Base-by-base conservation (phyloP, 2,888 invertebrate species). In the Caenorhabditis sp. region DNA sequence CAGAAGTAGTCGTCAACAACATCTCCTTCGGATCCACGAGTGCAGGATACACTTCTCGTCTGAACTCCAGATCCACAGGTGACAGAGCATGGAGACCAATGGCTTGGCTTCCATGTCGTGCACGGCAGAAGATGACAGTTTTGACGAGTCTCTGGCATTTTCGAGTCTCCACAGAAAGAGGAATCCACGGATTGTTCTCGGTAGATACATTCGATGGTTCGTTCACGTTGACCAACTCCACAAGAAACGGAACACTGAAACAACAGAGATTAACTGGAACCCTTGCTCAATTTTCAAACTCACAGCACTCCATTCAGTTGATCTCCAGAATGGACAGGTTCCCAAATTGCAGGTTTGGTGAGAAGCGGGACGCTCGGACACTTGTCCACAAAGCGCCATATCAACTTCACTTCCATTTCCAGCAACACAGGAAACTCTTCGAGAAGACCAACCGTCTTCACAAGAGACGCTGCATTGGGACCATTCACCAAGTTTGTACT, bases 31-130 rank as follows among this genome's bases (percentile, higher is more conserved):
- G 85, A 56, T 35, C 88, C 88, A 35, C 82, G 70, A n/a, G 84
- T 79, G 90, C 95, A 95, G 10, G 93, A 93, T 12, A 95, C 94
- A 26, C 93, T 93, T 77, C 95, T 93, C 26, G 93, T 94, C 82
- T 94, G 93, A 82, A 94, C 93, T 2, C 95, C 95, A 56, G 93
- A 93, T 1, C 95, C 95, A 92, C 95, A 95, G 10, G 94, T 93
- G 4, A 94, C 94, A 4, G 91, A 92, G 73, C 92, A 92, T 8
- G 84, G 73, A 0, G 87, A 81, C 91, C 91, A 91, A n/a, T 85
- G 84, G 5, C 83, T 79, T 14, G 80, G 54, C 19, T 87, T 75
- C 91, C 91, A 91, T 6, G 49, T 51, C 16, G 92, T 85, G 68
- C 92, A 92, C 0, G 89, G 85, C 8, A 89, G 59, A 14, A 91